These are phyloP conservation scores for Drosophila mauritiana DNA, from an alignment of 1,140 invertebrate species.

Conservation along the genomic window DNA sequence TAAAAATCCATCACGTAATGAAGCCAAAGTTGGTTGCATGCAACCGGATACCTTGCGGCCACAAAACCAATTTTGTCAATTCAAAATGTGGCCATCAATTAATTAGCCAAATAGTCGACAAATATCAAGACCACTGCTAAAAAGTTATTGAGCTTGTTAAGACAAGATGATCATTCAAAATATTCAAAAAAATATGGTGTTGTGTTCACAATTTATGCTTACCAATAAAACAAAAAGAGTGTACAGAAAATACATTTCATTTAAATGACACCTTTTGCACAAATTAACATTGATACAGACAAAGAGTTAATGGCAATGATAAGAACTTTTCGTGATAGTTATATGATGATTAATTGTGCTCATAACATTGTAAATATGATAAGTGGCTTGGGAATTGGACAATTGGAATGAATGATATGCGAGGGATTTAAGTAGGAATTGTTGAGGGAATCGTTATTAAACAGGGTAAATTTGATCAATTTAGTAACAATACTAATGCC, in stretches of 20 bases:
- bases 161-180: background rate
- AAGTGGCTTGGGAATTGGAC: slow-evolving; percentile 1
- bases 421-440: background rate
- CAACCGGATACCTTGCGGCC: slow-evolving; percentile 10
- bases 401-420: background rate
- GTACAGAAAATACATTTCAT: background rate
- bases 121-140: no score
- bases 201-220: no score
- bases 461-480: no score
- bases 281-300: slow-evolving; percentile 2
- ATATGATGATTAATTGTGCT: slow-evolving; percentile 9
- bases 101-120: background rate
- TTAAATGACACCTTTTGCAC: background rate
- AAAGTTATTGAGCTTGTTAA: background rate
- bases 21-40: background rate
- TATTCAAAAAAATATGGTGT: no score
- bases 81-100: slow-evolving; percentile 22
- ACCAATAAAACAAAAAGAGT: no score
- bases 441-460: background rate
- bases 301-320: slow-evolving; percentile 4
- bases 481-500: no score
- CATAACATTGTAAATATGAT: slow-evolving; percentile 2
- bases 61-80: slow-evolving; percentile 20
- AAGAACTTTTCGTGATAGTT: background rate
- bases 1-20: slow-evolving; percentile 39